Percentiles rank a stretch among this genome's conserved stretches.
These are phyloP conservation scores for Gracilinanus agilis DNA, from an alignment of 2,113 vertebrate species.

Conservation along the genomic window DNA sequence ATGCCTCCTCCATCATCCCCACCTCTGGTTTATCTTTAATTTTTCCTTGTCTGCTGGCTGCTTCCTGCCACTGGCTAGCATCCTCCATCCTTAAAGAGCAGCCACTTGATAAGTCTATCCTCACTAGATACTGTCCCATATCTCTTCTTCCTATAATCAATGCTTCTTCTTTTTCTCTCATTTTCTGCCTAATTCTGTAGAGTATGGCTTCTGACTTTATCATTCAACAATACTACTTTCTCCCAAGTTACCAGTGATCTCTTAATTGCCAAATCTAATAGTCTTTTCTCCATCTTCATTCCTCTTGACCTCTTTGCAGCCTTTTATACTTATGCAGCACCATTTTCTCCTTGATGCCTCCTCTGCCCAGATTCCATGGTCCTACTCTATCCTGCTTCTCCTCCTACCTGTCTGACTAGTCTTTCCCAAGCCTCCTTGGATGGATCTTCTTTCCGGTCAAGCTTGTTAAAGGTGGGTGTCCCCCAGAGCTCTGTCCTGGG, in stretches of 20 bases:
- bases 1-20: background rate
- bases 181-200: background rate
- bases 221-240: background rate
- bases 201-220: background rate
- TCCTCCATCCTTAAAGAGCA: background rate
- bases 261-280: background rate
- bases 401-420: background rate
- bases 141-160: background rate
- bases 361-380: background rate
- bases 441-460: background rate
- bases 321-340: background rate
- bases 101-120: background rate
- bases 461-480: background rate
- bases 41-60: background rate
- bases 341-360: background rate
- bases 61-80: background rate
- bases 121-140: background rate
- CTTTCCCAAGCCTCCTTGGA: background rate
- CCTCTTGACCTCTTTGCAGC: background rate
- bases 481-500: background rate
- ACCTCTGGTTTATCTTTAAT: background rate
- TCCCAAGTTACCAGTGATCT: background rate
- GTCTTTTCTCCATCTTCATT: background rate
- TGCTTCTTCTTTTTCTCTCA: background rate
- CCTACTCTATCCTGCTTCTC: background rate